Percentiles rank a stretch among this genome's conserved stretches.
Evolutionary conservation across 2,113 vertebrate species (phyloP).

Genomic region (Nothocercus julius): DNA sequence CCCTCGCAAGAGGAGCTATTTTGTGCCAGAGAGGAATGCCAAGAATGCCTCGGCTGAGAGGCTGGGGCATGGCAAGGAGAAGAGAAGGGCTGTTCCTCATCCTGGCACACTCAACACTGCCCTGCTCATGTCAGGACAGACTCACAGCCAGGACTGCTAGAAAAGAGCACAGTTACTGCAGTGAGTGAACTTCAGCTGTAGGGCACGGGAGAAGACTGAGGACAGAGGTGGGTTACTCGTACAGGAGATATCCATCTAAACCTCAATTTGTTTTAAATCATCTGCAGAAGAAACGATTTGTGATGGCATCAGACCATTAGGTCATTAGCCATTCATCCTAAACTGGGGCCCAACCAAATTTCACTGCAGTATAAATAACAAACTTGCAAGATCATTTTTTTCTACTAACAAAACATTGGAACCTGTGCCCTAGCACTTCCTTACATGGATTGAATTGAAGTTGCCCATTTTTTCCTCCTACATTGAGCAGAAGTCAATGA

Average conservation of each 20-base stretch:
- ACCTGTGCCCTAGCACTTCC: not conserved
- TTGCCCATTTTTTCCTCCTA: not conserved
- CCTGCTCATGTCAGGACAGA: not conserved
- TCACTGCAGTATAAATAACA: not conserved
- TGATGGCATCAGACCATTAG: not conserved
- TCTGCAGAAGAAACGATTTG: not conserved
- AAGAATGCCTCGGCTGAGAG: not conserved
- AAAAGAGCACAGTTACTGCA: not conserved
- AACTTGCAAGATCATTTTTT: not conserved
- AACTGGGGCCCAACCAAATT: not conserved
- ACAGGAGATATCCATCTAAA: not conserved
- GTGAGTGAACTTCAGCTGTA: fast-evolving
- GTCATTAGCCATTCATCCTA: not conserved
- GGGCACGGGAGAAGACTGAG: not conserved
- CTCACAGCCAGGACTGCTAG: not conserved
- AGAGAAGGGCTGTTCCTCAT: not conserved
- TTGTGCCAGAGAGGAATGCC: not conserved
- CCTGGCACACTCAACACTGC: not conserved
- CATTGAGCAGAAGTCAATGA: not conserved
- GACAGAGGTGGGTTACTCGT: not conserved
- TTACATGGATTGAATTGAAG: not conserved
- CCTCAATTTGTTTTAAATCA: not conserved
- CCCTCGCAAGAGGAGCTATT: not conserved
- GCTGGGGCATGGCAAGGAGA: not conserved
- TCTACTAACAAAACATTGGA: not conserved